Percentiles rank a stretch among this genome's conserved stretches.
Evolutionary conservation across 2,113 vertebrate genomes (phyloP).

Genomic region (Synchiropus splendidus): DNA sequence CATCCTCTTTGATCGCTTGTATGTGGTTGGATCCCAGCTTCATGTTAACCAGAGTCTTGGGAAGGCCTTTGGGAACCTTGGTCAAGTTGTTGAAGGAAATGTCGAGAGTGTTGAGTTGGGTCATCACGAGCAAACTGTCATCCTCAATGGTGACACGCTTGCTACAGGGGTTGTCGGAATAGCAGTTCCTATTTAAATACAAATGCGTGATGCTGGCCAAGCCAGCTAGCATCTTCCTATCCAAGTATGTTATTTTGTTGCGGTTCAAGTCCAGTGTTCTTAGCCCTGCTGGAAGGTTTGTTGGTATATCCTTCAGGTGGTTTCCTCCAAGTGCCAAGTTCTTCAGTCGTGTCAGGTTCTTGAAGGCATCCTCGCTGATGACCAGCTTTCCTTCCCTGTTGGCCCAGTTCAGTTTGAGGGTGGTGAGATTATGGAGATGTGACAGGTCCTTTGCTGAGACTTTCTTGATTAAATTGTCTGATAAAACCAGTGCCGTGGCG

Average conservation of each 20-base stretch:
- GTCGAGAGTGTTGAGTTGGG: slow-evolving; percentile 18
- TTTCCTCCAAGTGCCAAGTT: slow-evolving; percentile 30
- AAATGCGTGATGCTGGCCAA: slow-evolving; percentile 36
- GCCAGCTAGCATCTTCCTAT: slow-evolving; percentile 11
- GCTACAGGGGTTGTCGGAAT: slow-evolving; percentile 34
- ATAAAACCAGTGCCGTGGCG: slow-evolving; percentile 54
- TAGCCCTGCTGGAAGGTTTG: slow-evolving; percentile 39
- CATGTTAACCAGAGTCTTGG: slow-evolving; percentile 16
- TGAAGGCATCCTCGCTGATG: slow-evolving; percentile 35
- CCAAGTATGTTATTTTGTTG: slow-evolving; percentile 44
- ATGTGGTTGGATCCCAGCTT: slow-evolving; percentile 47
- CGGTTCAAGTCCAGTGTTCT: slow-evolving; percentile 13
- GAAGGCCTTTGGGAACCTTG: slow-evolving; percentile 42
- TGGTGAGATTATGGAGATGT: slow-evolving; percentile 44
- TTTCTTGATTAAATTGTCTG: slow-evolving; percentile 56
- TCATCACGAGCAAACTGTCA: slow-evolving; percentile 34
- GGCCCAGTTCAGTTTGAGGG: slow-evolving; percentile 47
- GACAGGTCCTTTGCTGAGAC: slow-evolving; percentile 43
- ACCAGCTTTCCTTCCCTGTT: neutral
- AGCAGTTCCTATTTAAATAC: slow-evolving; percentile 50
- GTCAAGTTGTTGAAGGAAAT: slow-evolving; percentile 59
- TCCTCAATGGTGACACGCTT: slow-evolving; percentile 3
- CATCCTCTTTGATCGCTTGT: slow-evolving; percentile 36
- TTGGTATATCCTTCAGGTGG: slow-evolving; percentile 29
- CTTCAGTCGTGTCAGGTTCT: slow-evolving; percentile 49